Conservation (phyloP, 2,113 vertebrate genomes). For the Lutjanus erythropterus region DNA sequence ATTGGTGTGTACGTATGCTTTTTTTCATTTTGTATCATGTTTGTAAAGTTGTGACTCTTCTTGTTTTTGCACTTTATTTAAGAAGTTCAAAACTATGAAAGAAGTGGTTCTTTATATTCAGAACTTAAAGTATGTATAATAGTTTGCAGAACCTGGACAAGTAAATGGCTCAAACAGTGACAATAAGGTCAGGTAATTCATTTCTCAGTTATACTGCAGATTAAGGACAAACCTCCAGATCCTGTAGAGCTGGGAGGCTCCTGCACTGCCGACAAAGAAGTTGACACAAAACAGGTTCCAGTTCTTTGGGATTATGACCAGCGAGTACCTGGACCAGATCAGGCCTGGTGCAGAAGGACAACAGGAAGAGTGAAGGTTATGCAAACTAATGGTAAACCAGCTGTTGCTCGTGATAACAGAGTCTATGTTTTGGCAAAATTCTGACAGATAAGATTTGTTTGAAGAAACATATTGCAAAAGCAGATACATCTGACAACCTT, state of each 20-base stretch:
- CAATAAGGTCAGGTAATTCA: not conserved
- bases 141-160: too few species aligned
- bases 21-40: too few species aligned
- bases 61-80: too few species aligned
- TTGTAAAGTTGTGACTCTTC: too few species aligned
- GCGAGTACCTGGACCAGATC: slow-evolving; percentile 98
- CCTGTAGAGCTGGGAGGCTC: slow-evolving; percentile 92
- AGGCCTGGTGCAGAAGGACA: slow-evolving; percentile 85
- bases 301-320: slow-evolving; percentile 99
- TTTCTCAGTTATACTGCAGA: not conserved
- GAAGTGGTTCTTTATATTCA: too few species aligned
- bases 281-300: slow-evolving; percentile 98
- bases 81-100: too few species aligned
- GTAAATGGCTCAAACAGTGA: too few species aligned
- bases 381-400: slow-evolving; percentile 11
- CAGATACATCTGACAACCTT: slow-evolving; percentile 40
- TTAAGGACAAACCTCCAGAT: slow-evolving; percentile 93
- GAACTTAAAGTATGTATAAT: too few species aligned
- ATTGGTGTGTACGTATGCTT: too few species aligned
- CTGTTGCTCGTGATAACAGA: slow-evolving; percentile 31
- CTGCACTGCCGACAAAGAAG: slow-evolving; percentile 94
- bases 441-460: slow-evolving; percentile 66
- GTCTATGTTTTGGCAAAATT: slow-evolving; percentile 46
- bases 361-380: slow-evolving; percentile 20
- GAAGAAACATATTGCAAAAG: slow-evolving; percentile 48